A percentile compares a stretch with the other conserved stretches of the same genome.
These are phyloP conservation scores for Danio choprae DNA, from an alignment of 2,797 vertebrate genomes.

Conservation along the genomic window DNA sequence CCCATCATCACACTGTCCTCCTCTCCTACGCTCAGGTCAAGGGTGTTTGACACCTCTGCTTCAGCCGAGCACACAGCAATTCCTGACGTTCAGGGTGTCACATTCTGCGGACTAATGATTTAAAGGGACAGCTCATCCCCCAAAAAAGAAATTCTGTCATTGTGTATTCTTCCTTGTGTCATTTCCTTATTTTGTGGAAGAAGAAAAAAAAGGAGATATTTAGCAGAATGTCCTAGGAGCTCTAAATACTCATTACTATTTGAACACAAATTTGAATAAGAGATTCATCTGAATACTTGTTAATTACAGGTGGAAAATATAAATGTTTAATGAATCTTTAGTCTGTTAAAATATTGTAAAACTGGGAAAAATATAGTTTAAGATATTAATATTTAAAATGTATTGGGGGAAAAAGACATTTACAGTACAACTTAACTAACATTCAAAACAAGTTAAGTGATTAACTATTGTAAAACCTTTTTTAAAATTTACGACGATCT, in stretches of 20 bases:
- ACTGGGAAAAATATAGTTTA: too few species aligned
- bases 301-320: too few species aligned
- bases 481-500: too few species aligned
- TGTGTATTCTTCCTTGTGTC: not conserved
- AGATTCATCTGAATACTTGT: too few species aligned
- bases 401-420: too few species aligned
- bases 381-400: too few species aligned
- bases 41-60: slow-evolving; percentile 49
- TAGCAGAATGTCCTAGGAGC: not conserved
- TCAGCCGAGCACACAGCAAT: slow-evolving; percentile 13
- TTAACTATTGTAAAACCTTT: too few species aligned
- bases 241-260: not conserved
- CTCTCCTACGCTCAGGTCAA: slow-evolving; percentile 44
- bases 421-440: too few species aligned
- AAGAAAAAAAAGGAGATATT: not conserved
- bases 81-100: not conserved
- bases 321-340: too few species aligned
- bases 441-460: too few species aligned
- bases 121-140: not conserved
- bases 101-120: not conserved
- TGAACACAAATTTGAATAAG: too few species aligned
- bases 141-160: not conserved
- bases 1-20: slow-evolving; percentile 45
- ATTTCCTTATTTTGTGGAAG: not conserved
- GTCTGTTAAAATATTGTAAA: too few species aligned